phyloP scores from a whole-genome alignment of 2,888 invertebrate species.

The Caenorhabditis sp. region DNA sequence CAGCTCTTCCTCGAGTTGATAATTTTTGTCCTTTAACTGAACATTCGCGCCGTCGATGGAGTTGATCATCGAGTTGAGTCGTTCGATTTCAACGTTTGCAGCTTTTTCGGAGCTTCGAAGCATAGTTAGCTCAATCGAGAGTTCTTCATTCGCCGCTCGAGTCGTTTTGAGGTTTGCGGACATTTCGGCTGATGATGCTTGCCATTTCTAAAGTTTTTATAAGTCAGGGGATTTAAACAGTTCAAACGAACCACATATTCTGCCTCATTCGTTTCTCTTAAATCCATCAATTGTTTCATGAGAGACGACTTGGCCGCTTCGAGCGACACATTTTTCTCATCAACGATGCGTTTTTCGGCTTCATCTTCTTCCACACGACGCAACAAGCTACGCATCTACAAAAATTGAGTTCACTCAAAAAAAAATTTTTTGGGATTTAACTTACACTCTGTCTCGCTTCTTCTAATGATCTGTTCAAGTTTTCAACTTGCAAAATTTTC shows the following conservation, averaged over 20 bases:
- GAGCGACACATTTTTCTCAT: conserved; percentile 2
- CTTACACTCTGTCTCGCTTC: conserved; percentile 5
- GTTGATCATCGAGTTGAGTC: not conserved
- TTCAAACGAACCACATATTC: not conserved
- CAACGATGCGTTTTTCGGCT: conserved; percentile 1
- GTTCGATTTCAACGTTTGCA: not conserved
- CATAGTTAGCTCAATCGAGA: not conserved
- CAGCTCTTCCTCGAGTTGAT: not conserved
- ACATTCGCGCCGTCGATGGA: not conserved
- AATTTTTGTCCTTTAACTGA: not conserved
- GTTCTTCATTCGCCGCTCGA: not conserved
- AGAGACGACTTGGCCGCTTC: not conserved
- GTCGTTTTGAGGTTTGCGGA: not conserved
- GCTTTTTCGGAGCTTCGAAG: not conserved
- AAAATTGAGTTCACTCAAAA: too few species aligned
- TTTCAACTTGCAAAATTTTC: conserved; percentile 5
- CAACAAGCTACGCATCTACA: not conserved
- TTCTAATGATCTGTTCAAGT: not conserved
- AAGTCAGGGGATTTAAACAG: too few species aligned
- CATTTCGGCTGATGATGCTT: not conserved
- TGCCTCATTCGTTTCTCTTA: conserved; percentile 17
- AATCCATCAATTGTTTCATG: conserved; percentile 18
- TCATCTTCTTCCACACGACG: conserved; percentile 23
- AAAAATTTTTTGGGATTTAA: too few species aligned
- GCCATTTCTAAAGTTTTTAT: not conserved